Conservation (phyloP, 2,113 vertebrate genomes). For the Microcebus lehilahytsara region DNA sequence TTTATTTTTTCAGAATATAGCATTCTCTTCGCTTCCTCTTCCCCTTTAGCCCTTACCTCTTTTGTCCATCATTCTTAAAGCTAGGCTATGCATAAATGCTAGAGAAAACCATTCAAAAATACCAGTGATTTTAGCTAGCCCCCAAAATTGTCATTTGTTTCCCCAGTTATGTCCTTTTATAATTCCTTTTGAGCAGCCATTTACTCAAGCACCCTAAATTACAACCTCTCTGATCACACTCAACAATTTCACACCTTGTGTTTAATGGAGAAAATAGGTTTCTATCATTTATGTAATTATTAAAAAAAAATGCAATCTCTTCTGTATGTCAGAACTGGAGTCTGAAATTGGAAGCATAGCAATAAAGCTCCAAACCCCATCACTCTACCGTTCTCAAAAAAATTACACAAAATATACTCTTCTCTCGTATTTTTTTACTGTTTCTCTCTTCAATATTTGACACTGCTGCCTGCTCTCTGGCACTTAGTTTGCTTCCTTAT, state of each 20-base stretch:
- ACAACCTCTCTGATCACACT: not conserved
- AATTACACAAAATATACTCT: not conserved
- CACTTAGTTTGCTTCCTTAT: not conserved
- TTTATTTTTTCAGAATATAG: not conserved
- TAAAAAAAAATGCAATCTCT: not conserved
- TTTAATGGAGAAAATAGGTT: not conserved
- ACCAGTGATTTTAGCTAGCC: not conserved
- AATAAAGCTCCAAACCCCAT: not conserved
- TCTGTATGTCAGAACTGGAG: not conserved
- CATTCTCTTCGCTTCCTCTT: not conserved
- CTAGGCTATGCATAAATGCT: not conserved
- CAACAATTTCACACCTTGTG: not conserved
- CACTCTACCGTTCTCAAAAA: not conserved
- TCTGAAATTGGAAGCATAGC: not conserved
- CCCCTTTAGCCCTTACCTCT: not conserved
- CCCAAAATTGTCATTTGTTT: not conserved
- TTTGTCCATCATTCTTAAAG: not conserved
- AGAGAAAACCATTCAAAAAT: not conserved
- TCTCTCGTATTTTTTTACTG: not conserved
- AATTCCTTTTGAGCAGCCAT: not conserved
- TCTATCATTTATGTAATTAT: not conserved
- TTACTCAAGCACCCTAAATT: not conserved
- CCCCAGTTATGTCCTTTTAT: not conserved
- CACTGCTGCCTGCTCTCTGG: not conserved
- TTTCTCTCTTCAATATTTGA: not conserved